Evolutionary conservation across 2,113 vertebrate species (phyloP), one percentile per base, ranked within the genome.

Genomic region (Tachycineta bicolor): DNA sequence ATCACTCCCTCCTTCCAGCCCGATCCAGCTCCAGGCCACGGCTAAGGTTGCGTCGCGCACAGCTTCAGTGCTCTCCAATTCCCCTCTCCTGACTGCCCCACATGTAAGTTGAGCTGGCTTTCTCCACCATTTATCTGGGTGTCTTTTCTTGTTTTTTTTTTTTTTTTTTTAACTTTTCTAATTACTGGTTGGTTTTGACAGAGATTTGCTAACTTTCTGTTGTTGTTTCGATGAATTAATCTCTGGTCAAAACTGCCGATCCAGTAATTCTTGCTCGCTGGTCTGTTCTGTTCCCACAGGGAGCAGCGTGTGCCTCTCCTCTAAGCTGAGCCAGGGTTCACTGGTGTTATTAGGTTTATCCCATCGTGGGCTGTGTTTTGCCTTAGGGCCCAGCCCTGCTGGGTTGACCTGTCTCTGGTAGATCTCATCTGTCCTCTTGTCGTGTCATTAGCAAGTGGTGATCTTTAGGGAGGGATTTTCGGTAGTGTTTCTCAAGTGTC

Each of bases 61-160:
- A 4, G 78, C 98, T 12, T 99, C 99, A 28, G 98, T 98, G 2
- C 98, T 99, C 41, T 99, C 99, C 92, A 99, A 98, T 96, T 99
- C 99, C 6, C 99, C 99, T 22, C 98, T 99, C 84, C 99, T 99
- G 96, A 99, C 99, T 1, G 99, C 99, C 3, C 98, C 99, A 7
- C 99, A 99, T 5, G 99, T 99, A 95, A 98, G 98, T 97, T 82
- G 46, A 13, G 10, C 8, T 44, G 28, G 2, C 17, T 73, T 60
- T 78, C 70, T 62, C 24, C 46, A 74, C 29, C 55, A 13, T 78
- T 58, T 47, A 1, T 37, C 25, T 62, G 1, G 75, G 13, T 41
- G 7, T 22, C 5, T 21, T 24, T 12, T 0, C 15, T 34, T 37
- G 37, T 9, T 1, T 20, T 18, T 11, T 1, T 12, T 41, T 12